These are phyloP conservation scores for Planiliza haematocheilus DNA, from an alignment of 2,113 vertebrate species.

Conservation along the genomic window DNA sequence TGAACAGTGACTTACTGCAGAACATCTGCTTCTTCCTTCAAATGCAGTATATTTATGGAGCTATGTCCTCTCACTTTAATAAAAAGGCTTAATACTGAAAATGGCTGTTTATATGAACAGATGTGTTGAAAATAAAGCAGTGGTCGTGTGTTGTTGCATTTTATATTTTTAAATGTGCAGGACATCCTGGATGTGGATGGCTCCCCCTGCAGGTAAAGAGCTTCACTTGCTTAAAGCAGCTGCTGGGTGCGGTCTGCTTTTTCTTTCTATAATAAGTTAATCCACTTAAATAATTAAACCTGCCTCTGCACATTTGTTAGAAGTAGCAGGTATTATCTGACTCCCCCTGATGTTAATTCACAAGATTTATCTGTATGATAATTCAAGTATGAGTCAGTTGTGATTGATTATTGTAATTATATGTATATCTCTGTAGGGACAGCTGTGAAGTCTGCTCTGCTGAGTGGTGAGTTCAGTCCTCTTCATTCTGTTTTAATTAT, in stretches of 20 bases:
- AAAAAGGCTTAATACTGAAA: not conserved
- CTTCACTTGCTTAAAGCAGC: not conserved
- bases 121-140: not conserved
- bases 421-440: too few species aligned
- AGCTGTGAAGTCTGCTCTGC: too few species aligned
- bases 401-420: too few species aligned
- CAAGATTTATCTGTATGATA: not conserved
- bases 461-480: not conserved
- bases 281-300: not conserved
- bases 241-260: slow-evolving; percentile 7
- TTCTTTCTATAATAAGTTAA: not conserved
- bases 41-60: not conserved
- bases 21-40: too few species aligned
- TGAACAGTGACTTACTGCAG: too few species aligned
- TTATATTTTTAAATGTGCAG: too few species aligned
- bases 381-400: not conserved
- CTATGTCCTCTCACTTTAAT: not conserved
- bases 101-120: not conserved
- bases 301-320: too few species aligned
- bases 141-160: too few species aligned
- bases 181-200: too few species aligned
- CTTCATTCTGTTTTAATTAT: not conserved
- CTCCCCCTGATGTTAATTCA: not conserved
- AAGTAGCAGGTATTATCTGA: too few species aligned
- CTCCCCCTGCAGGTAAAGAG: slow-evolving; percentile 7